Percentiles rank a stretch among this genome's conserved stretches.
Conservation (phyloP, 2,888 invertebrate genomes). For the Leptinotarsa peninsularis region DNA sequence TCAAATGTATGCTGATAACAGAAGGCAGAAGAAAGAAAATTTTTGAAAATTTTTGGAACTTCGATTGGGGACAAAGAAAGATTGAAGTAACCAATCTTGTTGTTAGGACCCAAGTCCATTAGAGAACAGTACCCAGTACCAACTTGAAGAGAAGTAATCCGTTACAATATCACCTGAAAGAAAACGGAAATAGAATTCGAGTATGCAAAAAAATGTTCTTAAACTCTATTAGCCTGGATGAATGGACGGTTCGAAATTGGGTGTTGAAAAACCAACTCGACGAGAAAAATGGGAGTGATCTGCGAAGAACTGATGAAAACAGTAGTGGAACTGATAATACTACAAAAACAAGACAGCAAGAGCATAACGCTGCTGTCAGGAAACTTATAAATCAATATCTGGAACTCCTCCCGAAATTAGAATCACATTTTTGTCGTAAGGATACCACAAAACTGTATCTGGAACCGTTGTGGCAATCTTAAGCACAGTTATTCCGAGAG, state of each 20-base stretch:
- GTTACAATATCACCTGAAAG: conserved; percentile 23
- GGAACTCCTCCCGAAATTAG: conserved; percentile 12
- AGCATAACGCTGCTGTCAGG: conserved; percentile 1
- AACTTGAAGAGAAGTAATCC: conserved; percentile 24
- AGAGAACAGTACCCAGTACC: conserved; percentile 13
- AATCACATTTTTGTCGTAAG: conserved; percentile 10
- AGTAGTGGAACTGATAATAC: conserved; percentile 5
- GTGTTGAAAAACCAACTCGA: conserved; percentile 16
- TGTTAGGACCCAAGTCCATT: not conserved
- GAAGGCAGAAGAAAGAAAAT: conserved; percentile 6
- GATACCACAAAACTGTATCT: not conserved
- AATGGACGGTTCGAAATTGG: conserved; percentile 36
- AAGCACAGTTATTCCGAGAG: not conserved
- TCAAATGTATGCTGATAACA: conserved; percentile 6
- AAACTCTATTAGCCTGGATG: conserved; percentile 27
- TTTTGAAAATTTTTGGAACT: conserved; percentile 14
- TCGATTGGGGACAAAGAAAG: conserved; percentile 1
- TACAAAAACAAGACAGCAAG: conserved; percentile 11
- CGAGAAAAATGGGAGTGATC: conserved; percentile 2
- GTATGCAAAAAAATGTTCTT: conserved; percentile 35
- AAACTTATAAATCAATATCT: conserved; percentile 14
- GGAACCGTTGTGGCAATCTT: not conserved
- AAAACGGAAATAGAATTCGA: conserved; percentile 25
- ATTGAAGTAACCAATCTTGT: conserved; percentile 14
- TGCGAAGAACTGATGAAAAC: not conserved